Conservation (phyloP, 2,888 invertebrate genomes). For the Rhogogaster chlorosoma region DNA sequence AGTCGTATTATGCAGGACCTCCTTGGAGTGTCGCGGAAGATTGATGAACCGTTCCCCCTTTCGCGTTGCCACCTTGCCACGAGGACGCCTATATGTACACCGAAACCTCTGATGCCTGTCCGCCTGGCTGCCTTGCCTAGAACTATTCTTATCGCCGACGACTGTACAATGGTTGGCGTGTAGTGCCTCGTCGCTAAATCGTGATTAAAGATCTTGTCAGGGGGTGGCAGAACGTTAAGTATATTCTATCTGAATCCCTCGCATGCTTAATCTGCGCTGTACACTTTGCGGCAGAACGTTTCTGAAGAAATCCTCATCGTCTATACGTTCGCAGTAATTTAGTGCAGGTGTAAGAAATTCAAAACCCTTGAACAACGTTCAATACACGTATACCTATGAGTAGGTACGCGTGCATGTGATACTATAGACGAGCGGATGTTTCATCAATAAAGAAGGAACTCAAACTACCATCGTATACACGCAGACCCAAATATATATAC, state of each 20-base stretch:
- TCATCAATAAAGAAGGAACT: background rate
- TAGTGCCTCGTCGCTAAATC: slow-evolving; percentile 69
- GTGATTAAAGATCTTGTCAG: slow-evolving; percentile 76
- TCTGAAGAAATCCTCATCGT: slow-evolving; percentile 24
- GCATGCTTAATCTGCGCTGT: slow-evolving; percentile 41
- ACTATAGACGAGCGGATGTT: background rate
- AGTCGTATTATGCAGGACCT: slow-evolving; percentile 70
- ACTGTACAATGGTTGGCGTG: slow-evolving; percentile 69
- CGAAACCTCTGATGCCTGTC: slow-evolving; percentile 27
- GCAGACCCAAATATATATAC: background rate
- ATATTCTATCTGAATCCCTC: slow-evolving; percentile 33
- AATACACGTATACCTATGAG: background rate
- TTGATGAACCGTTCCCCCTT: slow-evolving; percentile 48
- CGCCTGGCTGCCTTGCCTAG: slow-evolving; percentile 35
- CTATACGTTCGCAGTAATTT: slow-evolving; percentile 9
- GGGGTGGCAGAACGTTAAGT: slow-evolving; percentile 61
- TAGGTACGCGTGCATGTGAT: background rate
- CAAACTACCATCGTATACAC: background rate
- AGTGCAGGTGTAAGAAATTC: background rate
- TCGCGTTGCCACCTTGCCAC: slow-evolving; percentile 27
- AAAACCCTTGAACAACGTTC: background rate
- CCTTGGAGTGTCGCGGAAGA: slow-evolving; percentile 53
- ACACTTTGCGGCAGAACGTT: slow-evolving; percentile 13
- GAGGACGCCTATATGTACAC: background rate
- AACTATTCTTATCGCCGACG: slow-evolving; percentile 69